Evolutionary conservation across 2,113 vertebrate genomes (phyloP).

Genomic region (Prolemur simus): DNA sequence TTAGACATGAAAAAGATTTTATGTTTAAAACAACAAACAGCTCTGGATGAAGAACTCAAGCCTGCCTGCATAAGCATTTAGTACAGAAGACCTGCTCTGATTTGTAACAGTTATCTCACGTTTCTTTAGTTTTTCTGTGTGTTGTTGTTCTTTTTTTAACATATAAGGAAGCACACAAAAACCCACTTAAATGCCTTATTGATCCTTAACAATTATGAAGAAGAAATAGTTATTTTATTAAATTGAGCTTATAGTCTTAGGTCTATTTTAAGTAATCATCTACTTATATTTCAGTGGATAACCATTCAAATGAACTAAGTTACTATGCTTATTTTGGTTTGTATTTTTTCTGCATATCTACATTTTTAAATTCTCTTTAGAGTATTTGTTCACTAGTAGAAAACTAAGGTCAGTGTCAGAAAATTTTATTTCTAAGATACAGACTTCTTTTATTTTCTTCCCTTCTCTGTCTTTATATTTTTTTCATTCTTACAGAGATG

Average conservation of each 20-base stretch:
- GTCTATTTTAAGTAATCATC: slow-evolving; percentile 10
- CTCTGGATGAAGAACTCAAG: not conserved
- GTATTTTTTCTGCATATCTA: not conserved
- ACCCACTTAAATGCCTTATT: not conserved
- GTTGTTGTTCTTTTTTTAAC: not conserved
- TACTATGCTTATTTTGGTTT: slow-evolving; percentile 11
- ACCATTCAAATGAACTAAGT: slow-evolving; percentile 23
- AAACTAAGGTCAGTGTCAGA: not conserved
- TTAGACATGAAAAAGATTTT: not conserved
- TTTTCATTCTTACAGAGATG: slow-evolving; percentile 4
- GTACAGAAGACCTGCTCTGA: not conserved
- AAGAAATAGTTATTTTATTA: slow-evolving; percentile 27
- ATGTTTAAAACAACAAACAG: slow-evolving; percentile 31
- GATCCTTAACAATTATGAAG: not conserved
- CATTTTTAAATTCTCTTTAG: slow-evolving; percentile 4
- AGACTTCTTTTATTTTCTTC: not conserved
- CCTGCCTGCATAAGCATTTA: not conserved
- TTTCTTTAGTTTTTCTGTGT: not conserved
- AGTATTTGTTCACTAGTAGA: not conserved
- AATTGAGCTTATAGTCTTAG: slow-evolving; percentile 2
- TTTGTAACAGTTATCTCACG: not conserved
- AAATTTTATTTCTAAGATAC: not conserved
- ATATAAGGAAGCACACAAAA: not conserved
- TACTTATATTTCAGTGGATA: not conserved
- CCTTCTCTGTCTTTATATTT: not conserved